phyloP scores from a whole-genome alignment of 2,888 invertebrate genomes.

The Caenorhabditis sp. region DNA sequence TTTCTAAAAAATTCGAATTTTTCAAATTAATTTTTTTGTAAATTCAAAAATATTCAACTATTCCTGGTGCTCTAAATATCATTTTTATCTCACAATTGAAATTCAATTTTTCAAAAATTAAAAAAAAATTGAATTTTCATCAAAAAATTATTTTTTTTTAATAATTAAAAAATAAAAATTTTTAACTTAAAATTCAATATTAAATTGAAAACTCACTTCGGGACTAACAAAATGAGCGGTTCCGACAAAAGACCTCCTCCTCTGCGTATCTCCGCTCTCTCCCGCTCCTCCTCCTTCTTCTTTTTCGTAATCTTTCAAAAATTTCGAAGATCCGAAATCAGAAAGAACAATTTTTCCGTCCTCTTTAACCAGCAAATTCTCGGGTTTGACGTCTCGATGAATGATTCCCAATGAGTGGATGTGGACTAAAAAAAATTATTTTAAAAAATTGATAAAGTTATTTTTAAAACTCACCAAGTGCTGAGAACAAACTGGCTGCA shows the following conservation, averaged over 20 bases:
- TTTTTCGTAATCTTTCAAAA: conserved; percentile 50
- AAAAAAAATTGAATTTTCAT: background rate
- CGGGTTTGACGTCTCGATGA: conserved; percentile 84
- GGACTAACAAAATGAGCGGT: conserved; percentile 99
- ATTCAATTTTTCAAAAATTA: no score
- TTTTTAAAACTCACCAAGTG: conserved; percentile 86
- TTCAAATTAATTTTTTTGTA: conserved; percentile 84
- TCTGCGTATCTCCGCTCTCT: conserved; percentile 16
- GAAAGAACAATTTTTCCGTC: conserved; percentile 97
- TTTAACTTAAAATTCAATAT: no score
- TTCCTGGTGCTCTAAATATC: no score
- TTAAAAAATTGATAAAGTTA: background rate
- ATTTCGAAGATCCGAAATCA: conserved; percentile 95
- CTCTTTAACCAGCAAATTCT: conserved; percentile 96
- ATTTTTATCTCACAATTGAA: no score
- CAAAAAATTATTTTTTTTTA: no score
- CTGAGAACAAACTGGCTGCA: conserved; percentile 93
- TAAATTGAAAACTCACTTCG: no score
- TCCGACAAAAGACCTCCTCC: conserved; percentile 89
- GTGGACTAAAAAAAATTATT: conserved; percentile 68
- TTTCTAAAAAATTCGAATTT: conserved; percentile 18
- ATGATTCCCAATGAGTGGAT: conserved; percentile 75
- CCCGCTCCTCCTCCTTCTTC: conserved; percentile 19
- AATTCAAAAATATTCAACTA: no score
- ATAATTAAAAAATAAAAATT: no score